Base-by-base conservation (phyloP, 2,888 invertebrate genomes). In the Alsophila aescularia region DNA sequence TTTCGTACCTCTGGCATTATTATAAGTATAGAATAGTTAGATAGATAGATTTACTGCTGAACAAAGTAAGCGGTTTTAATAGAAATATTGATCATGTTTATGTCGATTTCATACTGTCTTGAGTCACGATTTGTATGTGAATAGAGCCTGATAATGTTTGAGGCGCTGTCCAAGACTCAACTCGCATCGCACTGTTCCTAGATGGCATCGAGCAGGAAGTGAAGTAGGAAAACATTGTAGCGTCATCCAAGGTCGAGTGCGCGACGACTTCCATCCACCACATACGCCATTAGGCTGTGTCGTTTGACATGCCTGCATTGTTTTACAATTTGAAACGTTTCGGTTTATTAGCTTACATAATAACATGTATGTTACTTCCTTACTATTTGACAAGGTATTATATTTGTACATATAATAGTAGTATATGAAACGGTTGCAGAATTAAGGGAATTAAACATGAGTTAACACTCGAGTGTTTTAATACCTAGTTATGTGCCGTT, bases 131-230 rank as follows among this genome's bases (percentile, higher is more conserved):
- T 12, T 16, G 36, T 35, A 44, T 54, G 55, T 60, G 52, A 56
- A 63, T 60, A 61, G 59, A 65, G 58, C 52, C 52, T 62, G 64
- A 64, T 55, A 67, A 62, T 67, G 67, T 65, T 56, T 57, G 55
- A 58, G 62, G 75, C 78, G 78, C 74, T 74, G 67, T 62, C 43
- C 64, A 60, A 64, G 57, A 63, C 62, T 72, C 67, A 64, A 70
- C 70, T 70, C 67, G 69, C 77, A 73, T 70, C 67, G 69, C 77
- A 73, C 72, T 75, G 70, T 76, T 72, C 76, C 72, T 81, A 87
- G 87, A 88, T 87, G 87, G 83, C 82, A 79, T 79, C 77, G 70
- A 89, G 79, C 83, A 90, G 90, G 90, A 90, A 90, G 87, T 88
- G 73, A 83, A 80, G 85, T 87, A 89, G 88, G 88, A 90, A 90